A percentile compares a stretch with the other conserved stretches of the same genome.
phyloP scores from a whole-genome alignment of 2,113 vertebrate species.

The Paradoxurus hermaphroditus region DNA sequence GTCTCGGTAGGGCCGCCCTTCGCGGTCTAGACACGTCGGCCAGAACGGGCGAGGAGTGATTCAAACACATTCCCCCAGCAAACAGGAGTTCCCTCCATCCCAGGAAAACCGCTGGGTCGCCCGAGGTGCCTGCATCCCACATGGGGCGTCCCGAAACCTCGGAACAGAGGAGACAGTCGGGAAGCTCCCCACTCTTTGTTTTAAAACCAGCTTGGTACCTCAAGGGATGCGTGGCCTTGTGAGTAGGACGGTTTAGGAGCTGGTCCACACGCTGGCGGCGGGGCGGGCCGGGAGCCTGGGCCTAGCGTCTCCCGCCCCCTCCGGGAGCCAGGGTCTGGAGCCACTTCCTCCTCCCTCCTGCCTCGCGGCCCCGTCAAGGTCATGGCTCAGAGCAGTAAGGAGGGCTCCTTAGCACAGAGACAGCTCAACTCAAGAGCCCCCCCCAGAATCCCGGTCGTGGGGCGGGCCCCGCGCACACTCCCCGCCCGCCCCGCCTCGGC shows the following conservation, averaged over 20 bases:
- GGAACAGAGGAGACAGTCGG: not conserved
- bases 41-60: not conserved
- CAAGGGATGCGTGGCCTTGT: accelerated
- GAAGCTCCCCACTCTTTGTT: accelerated
- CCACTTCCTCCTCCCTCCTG: accelerated
- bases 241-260: accelerated
- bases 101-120: too few relatives aligned
- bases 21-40: not conserved
- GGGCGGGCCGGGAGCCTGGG: not conserved
- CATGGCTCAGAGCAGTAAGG: accelerated
- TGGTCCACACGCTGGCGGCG: accelerated
- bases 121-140: not conserved
- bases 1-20: accelerated
- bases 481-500: accelerated
- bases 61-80: too few relatives aligned
- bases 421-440: not conserved
- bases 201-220: not conserved
- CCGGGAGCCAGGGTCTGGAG: accelerated
- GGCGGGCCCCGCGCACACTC: not conserved
- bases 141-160: not conserved
- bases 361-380: accelerated
- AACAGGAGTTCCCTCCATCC: too few relatives aligned
- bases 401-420: not conserved
- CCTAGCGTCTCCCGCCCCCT: accelerated
- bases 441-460: accelerated